Percentiles rank a stretch among this genome's conserved stretches.
phyloP scores from a whole-genome alignment of 2,113 vertebrate species.

The Kryptolebias marmoratus region DNA sequence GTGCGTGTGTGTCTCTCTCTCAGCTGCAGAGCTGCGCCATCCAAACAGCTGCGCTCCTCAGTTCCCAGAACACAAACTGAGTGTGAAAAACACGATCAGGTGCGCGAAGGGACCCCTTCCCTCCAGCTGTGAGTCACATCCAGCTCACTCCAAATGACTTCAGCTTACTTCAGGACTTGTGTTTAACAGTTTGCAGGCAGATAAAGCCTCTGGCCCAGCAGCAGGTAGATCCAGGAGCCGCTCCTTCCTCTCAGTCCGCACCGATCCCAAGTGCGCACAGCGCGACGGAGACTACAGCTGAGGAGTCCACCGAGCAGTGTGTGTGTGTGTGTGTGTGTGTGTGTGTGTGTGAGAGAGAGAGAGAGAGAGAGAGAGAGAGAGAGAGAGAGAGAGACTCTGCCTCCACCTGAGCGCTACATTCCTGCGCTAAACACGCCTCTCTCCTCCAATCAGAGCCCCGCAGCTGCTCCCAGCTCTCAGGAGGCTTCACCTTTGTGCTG shows the following conservation, averaged over 20 bases:
- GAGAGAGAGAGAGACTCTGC: neutral
- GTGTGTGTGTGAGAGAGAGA: neutral
- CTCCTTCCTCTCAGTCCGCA: neutral
- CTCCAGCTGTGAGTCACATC: neutral
- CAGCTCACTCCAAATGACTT: neutral
- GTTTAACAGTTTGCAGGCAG: constrained; percentile 9
- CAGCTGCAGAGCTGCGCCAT: constrained; percentile 23
- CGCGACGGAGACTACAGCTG: no score
- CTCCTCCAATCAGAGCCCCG: constrained; percentile 49
- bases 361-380: no score
- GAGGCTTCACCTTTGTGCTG: neutral
- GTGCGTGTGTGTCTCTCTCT: neutral
- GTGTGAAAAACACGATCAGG: neutral
- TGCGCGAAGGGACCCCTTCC: neutral
- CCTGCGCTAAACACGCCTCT: constrained; percentile 55
- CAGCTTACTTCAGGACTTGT: neutral
- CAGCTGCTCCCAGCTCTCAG: constrained; percentile 15
- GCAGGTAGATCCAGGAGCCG: constrained; percentile 4
- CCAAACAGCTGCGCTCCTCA: constrained; percentile 21
- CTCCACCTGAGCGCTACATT: constrained; percentile 66
- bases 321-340: neutral
- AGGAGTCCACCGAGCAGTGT: neutral
- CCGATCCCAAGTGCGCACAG: neutral
- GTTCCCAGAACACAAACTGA: constrained; percentile 8
- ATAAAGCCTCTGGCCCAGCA: constrained; percentile 4